phyloP scores from a whole-genome alignment of 2,113 vertebrate species.

The Mugil cephalus region DNA sequence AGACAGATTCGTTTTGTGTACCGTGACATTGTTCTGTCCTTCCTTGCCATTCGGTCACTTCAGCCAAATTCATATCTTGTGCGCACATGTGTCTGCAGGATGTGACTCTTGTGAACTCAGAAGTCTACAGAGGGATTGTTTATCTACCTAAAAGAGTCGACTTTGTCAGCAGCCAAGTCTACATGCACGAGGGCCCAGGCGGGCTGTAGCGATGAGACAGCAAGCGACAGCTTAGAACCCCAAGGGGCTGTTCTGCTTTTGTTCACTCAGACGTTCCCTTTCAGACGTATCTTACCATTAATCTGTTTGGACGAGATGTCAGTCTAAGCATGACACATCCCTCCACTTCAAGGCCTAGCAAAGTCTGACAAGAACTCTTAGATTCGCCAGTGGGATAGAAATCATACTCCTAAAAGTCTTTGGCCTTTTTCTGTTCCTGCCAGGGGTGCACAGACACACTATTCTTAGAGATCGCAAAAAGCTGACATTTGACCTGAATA shows the following conservation, averaged over 20 bases:
- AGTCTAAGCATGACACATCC: constrained; percentile 53
- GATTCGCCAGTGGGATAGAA: constrained; percentile 23
- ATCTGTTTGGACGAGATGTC: constrained; percentile 66
- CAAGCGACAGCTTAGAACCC: constrained; percentile 42
- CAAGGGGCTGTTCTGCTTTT: constrained; percentile 42
- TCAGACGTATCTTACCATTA: constrained; percentile 52
- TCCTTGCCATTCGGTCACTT: constrained; percentile 28
- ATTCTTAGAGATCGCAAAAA: constrained; percentile 38
- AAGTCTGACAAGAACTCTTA: constrained; percentile 37
- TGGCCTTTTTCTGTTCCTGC: constrained; percentile 40
- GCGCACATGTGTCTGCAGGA: constrained; percentile 66
- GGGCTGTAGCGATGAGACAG: constrained; percentile 21
- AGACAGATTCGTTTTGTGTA: constrained; percentile 30
- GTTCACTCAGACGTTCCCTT: constrained; percentile 44
- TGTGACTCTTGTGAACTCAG: constrained; percentile 69
- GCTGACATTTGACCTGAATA: constrained; percentile 72
- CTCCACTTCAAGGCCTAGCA: constrained; percentile 15
- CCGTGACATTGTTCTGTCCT: constrained; percentile 74
- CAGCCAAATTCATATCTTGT: constrained; percentile 56
- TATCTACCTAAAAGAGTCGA: constrained; percentile 38
- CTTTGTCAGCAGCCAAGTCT: constrained; percentile 47
- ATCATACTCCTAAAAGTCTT: constrained; percentile 44
- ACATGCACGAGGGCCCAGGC: constrained; percentile 18
- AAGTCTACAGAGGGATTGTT: constrained; percentile 43
- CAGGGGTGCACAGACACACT: constrained; percentile 4